Evolutionary conservation across 1,140 invertebrate species (phyloP).

Genomic region (Drosophila pachea): DNA sequence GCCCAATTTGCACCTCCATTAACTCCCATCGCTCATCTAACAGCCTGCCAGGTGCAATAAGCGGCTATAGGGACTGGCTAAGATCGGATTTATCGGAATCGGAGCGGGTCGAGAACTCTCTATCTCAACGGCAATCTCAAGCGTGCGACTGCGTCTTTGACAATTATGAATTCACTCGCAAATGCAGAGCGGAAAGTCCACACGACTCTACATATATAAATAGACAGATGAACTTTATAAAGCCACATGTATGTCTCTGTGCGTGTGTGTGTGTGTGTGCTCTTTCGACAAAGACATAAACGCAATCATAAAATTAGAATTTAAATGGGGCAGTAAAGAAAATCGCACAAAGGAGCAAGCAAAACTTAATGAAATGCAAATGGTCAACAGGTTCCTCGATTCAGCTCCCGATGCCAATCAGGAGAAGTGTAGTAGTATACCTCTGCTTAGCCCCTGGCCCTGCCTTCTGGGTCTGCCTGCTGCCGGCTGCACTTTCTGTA

Average conservation of each 20-base stretch:
- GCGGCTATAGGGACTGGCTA: no score
- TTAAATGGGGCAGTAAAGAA: constrained; percentile 69
- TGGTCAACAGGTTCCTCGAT: constrained; percentile 70
- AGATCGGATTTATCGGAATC: no score
- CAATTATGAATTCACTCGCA: constrained; percentile 60
- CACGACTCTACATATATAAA: constrained; percentile 42
- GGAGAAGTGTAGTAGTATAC: constrained; percentile 51
- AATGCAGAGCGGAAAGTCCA: constrained; percentile 38
- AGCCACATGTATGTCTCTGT: constrained; percentile 1
- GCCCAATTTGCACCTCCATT: no score
- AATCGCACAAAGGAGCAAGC: constrained; percentile 13
- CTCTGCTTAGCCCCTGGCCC: constrained; percentile 22
- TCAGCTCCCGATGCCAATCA: constrained; percentile 60
- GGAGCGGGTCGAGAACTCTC: background rate
- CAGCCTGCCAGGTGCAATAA: no score
- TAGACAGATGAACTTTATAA: constrained; percentile 45
- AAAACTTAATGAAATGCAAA: constrained; percentile 70
- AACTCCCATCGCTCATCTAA: no score
- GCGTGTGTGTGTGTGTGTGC: constrained; percentile 10
- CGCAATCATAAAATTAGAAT: constrained; percentile 73
- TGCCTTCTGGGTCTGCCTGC: background rate
- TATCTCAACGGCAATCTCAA: constrained; percentile 24
- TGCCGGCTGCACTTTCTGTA: constrained; percentile 55
- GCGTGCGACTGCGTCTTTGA: constrained; percentile 11
- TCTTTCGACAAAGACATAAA: constrained; percentile 72